A percentile compares a stretch with the other conserved stretches of the same genome.
Evolutionary conservation across 2,888 invertebrate genomes (phyloP).

Genomic region (Dicycla oo): DNA sequence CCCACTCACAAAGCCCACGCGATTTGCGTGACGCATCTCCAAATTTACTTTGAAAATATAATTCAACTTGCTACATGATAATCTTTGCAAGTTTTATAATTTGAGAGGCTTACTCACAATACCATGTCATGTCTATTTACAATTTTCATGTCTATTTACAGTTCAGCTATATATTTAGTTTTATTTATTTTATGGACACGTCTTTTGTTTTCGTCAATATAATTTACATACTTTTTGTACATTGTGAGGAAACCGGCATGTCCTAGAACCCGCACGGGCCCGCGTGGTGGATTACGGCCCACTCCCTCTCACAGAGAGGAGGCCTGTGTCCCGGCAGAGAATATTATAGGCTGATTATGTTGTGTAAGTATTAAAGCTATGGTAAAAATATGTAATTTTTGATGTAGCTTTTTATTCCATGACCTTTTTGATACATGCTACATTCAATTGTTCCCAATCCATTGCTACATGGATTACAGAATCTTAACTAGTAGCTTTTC

Average conservation of each 20-base stretch:
- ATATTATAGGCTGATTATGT: too few relatives aligned
- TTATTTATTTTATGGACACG: constrained; percentile 33
- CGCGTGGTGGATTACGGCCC: too few relatives aligned
- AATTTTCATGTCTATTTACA: constrained; percentile 32
- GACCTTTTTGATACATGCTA: constrained; percentile 10
- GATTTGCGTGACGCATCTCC: constrained; percentile 41
- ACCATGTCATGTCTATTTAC: constrained; percentile 61
- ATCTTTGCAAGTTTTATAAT: constrained; percentile 32
- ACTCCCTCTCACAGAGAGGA: too few relatives aligned
- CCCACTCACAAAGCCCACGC: constrained; percentile 33
- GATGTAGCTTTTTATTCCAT: constrained; percentile 1
- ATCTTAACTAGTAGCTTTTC: constrained; percentile 38
- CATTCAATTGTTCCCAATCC: constrained; percentile 13
- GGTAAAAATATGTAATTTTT: constrained; percentile 41
- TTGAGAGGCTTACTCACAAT: constrained; percentile 31
- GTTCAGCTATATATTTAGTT: constrained; percentile 12
- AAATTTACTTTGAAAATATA: constrained; percentile 54
- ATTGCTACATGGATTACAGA: constrained; percentile 19
- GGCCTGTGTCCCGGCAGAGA: too few relatives aligned
- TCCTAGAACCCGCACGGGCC: too few relatives aligned
- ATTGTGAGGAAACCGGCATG: too few relatives aligned
- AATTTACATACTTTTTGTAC: constrained; percentile 17
- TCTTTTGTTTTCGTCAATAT: constrained; percentile 26
- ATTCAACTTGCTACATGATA: constrained; percentile 40
- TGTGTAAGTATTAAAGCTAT: constrained; percentile 34